phyloP scores from a whole-genome alignment of 2,888 invertebrate genomes.

The Dendrolimus pini region DNA sequence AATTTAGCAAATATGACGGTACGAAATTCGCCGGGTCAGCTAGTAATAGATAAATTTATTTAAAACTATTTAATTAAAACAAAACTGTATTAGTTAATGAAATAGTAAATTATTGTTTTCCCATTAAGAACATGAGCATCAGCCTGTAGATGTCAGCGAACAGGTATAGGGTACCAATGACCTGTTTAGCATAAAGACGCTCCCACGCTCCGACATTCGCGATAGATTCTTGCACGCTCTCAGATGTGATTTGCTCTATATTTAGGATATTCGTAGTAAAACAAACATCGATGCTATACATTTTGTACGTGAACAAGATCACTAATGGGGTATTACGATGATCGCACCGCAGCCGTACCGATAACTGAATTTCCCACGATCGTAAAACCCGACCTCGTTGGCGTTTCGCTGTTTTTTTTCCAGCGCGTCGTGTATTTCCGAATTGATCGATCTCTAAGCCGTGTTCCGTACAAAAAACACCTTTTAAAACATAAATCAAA shows the following conservation, averaged over 20 bases:
- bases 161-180: slow-evolving; percentile 71
- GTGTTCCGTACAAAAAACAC: too few relatives aligned
- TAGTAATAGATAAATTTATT: too few relatives aligned
- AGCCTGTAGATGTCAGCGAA: slow-evolving; percentile 46
- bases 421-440: slow-evolving; percentile 15
- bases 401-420: slow-evolving; percentile 23
- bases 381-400: slow-evolving; percentile 21
- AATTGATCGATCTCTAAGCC: slow-evolving; percentile 5
- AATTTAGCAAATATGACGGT: too few relatives aligned
- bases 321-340: slow-evolving; percentile 26
- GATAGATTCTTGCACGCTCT: slow-evolving; percentile 75
- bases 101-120: neutral
- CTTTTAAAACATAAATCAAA: too few relatives aligned
- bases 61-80: too few relatives aligned
- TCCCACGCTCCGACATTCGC: slow-evolving; percentile 64
- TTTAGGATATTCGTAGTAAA: slow-evolving; percentile 69
- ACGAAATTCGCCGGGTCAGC: too few relatives aligned
- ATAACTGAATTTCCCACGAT: slow-evolving; percentile 49
- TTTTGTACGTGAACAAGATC: slow-evolving; percentile 46
- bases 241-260: slow-evolving; percentile 73
- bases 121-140: slow-evolving; percentile 17
- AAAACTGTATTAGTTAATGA: too few relatives aligned
- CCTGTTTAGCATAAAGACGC: slow-evolving; percentile 69
- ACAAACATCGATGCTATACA: slow-evolving; percentile 61
- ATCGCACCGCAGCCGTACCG: slow-evolving; percentile 22